phyloP scores from a whole-genome alignment of 2,888 invertebrate genomes.

The Cordilura impudica region DNA sequence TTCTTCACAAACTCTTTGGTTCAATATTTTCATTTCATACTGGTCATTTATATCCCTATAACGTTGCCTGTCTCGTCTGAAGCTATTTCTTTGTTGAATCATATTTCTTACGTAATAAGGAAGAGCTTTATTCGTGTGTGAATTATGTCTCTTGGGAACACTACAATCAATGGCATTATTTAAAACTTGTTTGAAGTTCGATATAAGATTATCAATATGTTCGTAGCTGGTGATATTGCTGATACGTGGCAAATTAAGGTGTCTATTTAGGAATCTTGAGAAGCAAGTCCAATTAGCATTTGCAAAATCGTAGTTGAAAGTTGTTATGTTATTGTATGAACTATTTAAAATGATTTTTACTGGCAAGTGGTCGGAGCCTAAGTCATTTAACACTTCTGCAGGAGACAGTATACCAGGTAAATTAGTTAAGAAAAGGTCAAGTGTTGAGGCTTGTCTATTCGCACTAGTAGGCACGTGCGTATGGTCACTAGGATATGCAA shows the following conservation, averaged over 20 bases:
- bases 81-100: not conserved
- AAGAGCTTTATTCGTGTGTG: not conserved
- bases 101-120: not conserved
- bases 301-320: not conserved
- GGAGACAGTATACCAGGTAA: not conserved
- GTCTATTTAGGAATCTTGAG: not conserved
- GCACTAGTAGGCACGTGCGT: too few relatives aligned
- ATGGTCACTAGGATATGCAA: too few relatives aligned
- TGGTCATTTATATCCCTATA: too few relatives aligned
- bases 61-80: not conserved
- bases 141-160: not conserved
- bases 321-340: not conserved
- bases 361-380: conserved; percentile 20
- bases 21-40: too few relatives aligned
- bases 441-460: too few relatives aligned
- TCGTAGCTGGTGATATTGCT: too few relatives aligned
- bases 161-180: not conserved
- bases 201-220: not conserved
- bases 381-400: not conserved
- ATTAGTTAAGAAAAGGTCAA: conserved; percentile 16
- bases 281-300: not conserved
- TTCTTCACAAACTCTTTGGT: too few relatives aligned
- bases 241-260: not conserved
- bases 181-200: not conserved
- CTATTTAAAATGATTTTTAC: not conserved